Percentiles rank a stretch among this genome's conserved stretches.
Evolutionary conservation across 1,140 invertebrate species (phyloP).

Genomic region (Kradibia gibbosae): DNA sequence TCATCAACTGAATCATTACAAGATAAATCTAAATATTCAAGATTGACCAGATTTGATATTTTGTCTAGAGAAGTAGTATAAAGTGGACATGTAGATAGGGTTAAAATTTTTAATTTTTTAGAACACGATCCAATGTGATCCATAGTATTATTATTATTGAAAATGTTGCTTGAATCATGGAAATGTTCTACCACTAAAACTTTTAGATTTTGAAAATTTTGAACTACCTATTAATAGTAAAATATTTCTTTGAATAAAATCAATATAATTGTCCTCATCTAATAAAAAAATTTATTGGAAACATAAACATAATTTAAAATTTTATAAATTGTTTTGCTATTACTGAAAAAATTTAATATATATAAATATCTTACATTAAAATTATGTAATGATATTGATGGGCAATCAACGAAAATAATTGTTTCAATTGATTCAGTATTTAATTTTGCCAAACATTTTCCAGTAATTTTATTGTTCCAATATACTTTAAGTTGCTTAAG

Average conservation of each 20-base stretch:
- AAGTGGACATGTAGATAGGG: constrained; percentile 26
- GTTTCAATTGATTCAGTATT: constrained; percentile 8
- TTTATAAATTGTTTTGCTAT: background rate
- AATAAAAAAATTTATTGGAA: no score
- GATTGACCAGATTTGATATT: background rate
- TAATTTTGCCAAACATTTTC: constrained; percentile 23
- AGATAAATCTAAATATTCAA: constrained; percentile 12
- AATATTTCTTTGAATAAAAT: background rate
- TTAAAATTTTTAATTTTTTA: constrained; percentile 1
- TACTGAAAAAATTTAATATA: background rate
- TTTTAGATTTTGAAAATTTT: background rate
- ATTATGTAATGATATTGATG: constrained; percentile 4
- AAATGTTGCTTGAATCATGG: constrained; percentile 5
- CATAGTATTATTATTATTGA: constrained; percentile 10
- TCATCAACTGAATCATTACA: constrained; percentile 33
- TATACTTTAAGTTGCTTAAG: background rate
- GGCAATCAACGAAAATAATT: constrained; percentile 32
- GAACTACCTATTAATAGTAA: constrained; percentile 15
- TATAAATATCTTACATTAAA: constrained; percentile 25
- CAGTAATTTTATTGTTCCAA: constrained; percentile 22
- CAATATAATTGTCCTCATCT: background rate
- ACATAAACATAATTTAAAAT: no score
- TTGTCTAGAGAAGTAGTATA: constrained; percentile 13
- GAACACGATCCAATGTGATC: background rate
- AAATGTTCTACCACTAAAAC: constrained; percentile 14